These are phyloP conservation scores for Psittacula derbiana DNA, from an alignment of 2,797 vertebrate genomes.

Conservation along the genomic window DNA sequence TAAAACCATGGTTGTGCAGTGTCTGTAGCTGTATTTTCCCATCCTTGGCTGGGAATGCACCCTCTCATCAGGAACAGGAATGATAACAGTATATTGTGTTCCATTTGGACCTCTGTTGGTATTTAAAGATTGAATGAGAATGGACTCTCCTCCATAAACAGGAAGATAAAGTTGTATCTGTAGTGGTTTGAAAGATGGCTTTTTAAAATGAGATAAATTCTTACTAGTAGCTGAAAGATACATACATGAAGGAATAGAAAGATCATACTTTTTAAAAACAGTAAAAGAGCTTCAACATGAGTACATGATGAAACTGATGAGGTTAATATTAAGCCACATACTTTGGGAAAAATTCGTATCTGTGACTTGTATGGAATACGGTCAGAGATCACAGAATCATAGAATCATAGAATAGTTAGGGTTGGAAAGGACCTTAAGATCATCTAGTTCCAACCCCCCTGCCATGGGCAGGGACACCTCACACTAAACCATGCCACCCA, in stretches of 20 bases:
- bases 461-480: too few relatives aligned
- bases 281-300: background rate
- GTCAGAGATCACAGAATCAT: background rate
- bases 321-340: background rate
- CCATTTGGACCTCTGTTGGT: background rate
- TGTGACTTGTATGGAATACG: background rate
- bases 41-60: background rate
- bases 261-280: background rate
- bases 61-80: background rate
- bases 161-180: background rate
- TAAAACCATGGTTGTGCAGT: background rate
- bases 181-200: background rate
- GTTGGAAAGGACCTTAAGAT: too few relatives aligned
- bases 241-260: background rate
- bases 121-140: background rate
- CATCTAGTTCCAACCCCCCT: too few relatives aligned
- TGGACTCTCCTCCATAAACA: background rate
- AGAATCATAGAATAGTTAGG: too few relatives aligned
- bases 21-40: background rate
- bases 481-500: too few relatives aligned
- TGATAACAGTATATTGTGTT: background rate
- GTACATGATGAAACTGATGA: background rate
- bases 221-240: background rate
- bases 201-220: background rate
- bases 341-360: background rate